Base-by-base conservation (phyloP, 2,888 invertebrate species). In the Dasypolia templi region DNA sequence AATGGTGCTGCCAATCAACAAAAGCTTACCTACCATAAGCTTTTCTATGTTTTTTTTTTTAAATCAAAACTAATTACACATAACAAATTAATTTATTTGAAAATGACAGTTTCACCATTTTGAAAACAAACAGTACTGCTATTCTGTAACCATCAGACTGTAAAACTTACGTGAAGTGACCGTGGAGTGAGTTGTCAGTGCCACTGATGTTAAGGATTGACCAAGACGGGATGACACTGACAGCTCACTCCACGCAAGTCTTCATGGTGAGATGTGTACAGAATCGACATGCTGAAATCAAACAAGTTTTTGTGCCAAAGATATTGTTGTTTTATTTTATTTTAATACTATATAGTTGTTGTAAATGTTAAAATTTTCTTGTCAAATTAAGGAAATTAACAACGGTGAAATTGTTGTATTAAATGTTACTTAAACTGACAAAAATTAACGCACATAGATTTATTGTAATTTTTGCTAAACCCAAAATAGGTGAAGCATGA, bases 381-480 rank as follows among this genome's bases (percentile, higher is more conserved):
- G n/a, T 32, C 32, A 49, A 39, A 46, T 0, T 2, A 19, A n/a
- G 11, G 11, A 22, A 19, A 53, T 32, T 29, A 29, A 22, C 1
- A 32, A 0, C 17, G 14, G 7, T 26, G 26, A 53, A 67, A 53
- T 55, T 55, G 6, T 26, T 2, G 7, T 26, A 17, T 11, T 65
- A 32, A 72, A 73, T 19, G 55, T 74, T 70, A 69, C 12, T 19
- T 64, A 64, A 6, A 55, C 29, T 14, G 46, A 72, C 5, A 26
- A 12, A 78, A 67, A 67, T 53, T 29, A 62, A 82, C 79, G 79
- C 82, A 71, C 81, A 81, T 71, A 71, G 29, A 53, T 64, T 67
- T 53, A 69, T 55, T 73, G 39, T 65, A 65, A 49, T 3, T n/a
- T 64, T 39, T 58, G 4, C 42, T 51, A 12, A 6, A 0, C 3